phyloP scores from a whole-genome alignment of 64 coral and sea anemone species.

The Dendronephthya gigantea region DNA sequence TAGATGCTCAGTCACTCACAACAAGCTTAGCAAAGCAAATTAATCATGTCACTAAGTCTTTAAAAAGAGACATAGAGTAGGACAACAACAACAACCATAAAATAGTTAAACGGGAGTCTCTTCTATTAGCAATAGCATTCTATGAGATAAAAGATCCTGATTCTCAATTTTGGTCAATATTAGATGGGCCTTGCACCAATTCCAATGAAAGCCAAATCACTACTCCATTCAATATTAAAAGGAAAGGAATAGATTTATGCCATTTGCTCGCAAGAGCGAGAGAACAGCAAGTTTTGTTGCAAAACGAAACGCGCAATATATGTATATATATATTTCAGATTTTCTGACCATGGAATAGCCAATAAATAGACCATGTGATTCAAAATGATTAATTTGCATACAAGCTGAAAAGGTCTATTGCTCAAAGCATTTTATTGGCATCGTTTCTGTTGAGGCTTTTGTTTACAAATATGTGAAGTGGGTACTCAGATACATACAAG shows the following conservation, averaged over 20 bases:
- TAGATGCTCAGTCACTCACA: slow-evolving; percentile 21
- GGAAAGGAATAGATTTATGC: slow-evolving; percentile 29
- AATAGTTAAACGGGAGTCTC: not conserved
- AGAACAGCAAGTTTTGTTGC: not conserved
- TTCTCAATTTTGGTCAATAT: slow-evolving; percentile 15
- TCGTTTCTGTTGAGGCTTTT: no score
- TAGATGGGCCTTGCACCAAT: not conserved
- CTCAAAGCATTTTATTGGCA: no score
- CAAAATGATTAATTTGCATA: no score
- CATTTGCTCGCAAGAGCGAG: slow-evolving; percentile 3
- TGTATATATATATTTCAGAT: no score
- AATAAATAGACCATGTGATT: no score
- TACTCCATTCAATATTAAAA: not conserved
- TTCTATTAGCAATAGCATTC: slow-evolving; percentile 13
- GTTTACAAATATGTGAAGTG: no score
- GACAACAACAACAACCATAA: slow-evolving; percentile 15
- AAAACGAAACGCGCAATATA: slow-evolving; percentile 18
- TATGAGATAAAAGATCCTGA: slow-evolving; percentile 25
- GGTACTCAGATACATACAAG: no score
- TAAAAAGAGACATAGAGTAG: slow-evolving; percentile 16
- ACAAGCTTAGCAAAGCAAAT: slow-evolving; percentile 23
- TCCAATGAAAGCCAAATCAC: not conserved
- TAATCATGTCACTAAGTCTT: slow-evolving; percentile 7
- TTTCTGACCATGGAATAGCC: no score
- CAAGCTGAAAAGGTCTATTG: no score